These are phyloP conservation scores for Notamacropus eugenii DNA, from an alignment of 2,797 vertebrate species.

Conservation along the genomic window DNA sequence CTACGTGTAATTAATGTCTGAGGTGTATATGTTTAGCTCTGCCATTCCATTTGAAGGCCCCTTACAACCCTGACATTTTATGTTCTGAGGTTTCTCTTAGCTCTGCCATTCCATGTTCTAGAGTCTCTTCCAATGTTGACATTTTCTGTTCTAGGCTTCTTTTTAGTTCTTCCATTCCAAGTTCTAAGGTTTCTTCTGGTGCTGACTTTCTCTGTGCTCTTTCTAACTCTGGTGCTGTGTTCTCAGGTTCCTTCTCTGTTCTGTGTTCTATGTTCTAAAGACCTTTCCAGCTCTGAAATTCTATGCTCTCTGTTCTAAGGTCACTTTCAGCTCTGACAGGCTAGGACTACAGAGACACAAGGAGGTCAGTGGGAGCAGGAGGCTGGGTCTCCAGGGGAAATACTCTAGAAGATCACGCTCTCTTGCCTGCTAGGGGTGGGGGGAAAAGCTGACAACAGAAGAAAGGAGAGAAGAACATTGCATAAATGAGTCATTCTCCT, in stretches of 20 bases:
- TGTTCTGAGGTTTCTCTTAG: background rate
- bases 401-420: background rate
- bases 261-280: background rate
- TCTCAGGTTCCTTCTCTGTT: background rate
- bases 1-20: background rate
- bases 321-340: background rate
- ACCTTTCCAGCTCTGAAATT: background rate
- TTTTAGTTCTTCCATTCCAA: background rate
- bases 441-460: constrained; percentile 16
- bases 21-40: background rate
- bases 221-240: background rate
- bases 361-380: background rate
- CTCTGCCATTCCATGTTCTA: background rate
- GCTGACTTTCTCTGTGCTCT: background rate
- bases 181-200: background rate
- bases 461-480: background rate
- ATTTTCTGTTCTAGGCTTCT: background rate
- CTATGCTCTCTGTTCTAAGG: background rate
- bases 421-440: background rate
- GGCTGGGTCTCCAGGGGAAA: background rate
- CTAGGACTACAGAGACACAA: background rate
- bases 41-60: background rate
- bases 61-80: background rate
- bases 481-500: background rate
- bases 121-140: rapidly evolving